Percentiles rank a stretch among this genome's conserved stretches.
Evolutionary conservation across 1,140 invertebrate species (phyloP).

Genomic region (Drosophila biarmipes): DNA sequence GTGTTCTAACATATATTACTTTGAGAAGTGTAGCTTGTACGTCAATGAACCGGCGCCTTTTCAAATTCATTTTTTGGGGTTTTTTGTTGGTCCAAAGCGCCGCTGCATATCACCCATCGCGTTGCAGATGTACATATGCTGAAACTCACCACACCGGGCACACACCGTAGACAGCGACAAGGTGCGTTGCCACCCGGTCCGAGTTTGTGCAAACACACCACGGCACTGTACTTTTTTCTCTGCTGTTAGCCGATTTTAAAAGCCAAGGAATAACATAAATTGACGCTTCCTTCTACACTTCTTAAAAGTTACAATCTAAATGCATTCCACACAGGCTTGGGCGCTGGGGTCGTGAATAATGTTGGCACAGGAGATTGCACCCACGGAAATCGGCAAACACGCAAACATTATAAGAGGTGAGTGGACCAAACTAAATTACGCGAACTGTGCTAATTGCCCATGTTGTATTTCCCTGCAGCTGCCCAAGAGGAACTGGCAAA

Average conservation of each 20-base stretch:
- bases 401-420: conserved; percentile 88
- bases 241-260: conserved; percentile 51
- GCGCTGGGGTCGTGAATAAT: conserved; percentile 64
- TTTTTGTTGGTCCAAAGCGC: conserved; percentile 38
- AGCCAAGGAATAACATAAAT: conserved; percentile 33
- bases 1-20: neutral
- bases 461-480: conserved; percentile 74
- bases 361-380: conserved; percentile 85
- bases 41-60: neutral
- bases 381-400: conserved; percentile 88
- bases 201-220: conserved; percentile 56
- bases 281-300: conserved; percentile 10
- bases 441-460: conserved; percentile 4
- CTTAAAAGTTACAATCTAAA: conserved; percentile 8
- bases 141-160: conserved; percentile 54
- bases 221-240: conserved; percentile 78
- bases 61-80: conserved; percentile 27
- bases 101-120: conserved; percentile 56
- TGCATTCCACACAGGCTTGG: conserved; percentile 35
- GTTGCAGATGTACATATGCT: conserved; percentile 52
- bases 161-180: conserved; percentile 18
- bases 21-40: neutral
- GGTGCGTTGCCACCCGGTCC: conserved; percentile 48
- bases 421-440: conserved; percentile 12
- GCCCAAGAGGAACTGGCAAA: conserved; percentile 90